phyloP scores from a whole-genome alignment of 1,140 invertebrate species.

The Rhagoletis pomonella region DNA sequence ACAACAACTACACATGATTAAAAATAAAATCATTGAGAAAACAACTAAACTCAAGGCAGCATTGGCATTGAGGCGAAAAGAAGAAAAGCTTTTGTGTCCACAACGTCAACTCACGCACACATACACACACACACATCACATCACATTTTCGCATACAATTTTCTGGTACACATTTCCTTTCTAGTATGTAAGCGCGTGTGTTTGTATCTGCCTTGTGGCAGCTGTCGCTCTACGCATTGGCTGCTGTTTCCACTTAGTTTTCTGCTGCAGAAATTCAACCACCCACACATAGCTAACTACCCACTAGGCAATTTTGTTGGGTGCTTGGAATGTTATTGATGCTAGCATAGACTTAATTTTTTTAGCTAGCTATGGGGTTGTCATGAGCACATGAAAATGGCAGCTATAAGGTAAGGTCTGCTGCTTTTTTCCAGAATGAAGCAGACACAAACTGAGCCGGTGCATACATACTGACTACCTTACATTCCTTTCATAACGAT shows the following conservation, averaged over 20 bases:
- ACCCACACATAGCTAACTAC: slow-evolving; percentile 38
- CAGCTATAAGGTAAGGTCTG: no score
- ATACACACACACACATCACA: no score
- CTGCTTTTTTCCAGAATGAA: no score
- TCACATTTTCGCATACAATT: neutral
- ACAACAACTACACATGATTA: neutral
- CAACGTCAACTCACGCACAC: slow-evolving; percentile 49
- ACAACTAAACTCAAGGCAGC: neutral
- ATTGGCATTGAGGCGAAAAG: slow-evolving; percentile 30
- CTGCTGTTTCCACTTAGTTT: slow-evolving; percentile 12
- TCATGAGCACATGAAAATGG: no score
- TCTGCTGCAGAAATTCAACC: slow-evolving; percentile 6
- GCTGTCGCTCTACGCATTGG: slow-evolving; percentile 71
- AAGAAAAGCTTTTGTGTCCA: slow-evolving; percentile 17
- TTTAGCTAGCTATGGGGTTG: no score
- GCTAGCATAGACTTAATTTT: no score
- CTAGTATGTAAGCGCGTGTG: slow-evolving; percentile 53
- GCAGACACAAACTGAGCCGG: no score
- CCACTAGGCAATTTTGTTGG: no score
- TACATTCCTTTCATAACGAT: no score
- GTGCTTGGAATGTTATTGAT: no score
- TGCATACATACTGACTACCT: no score
- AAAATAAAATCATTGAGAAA: slow-evolving; percentile 8
- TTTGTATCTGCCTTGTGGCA: slow-evolving; percentile 63
- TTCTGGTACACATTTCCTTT: slow-evolving; percentile 10